phyloP scores from a whole-genome alignment of 2,797 vertebrate genomes.

The Pipistrellus nathusii region DNA sequence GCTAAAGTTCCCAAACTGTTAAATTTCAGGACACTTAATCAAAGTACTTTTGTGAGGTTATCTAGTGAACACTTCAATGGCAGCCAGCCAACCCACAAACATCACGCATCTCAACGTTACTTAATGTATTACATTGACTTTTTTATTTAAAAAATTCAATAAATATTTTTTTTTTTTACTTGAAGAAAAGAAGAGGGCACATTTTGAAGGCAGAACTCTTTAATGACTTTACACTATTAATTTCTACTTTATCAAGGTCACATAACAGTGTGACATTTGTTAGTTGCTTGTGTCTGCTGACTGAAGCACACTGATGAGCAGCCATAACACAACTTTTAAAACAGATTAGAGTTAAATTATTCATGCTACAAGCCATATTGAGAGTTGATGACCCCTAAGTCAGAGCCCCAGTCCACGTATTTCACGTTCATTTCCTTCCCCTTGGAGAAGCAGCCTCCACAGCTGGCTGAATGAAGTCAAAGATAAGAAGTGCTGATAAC shows the following conservation, averaged over 20 bases:
- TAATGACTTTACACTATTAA: conserved; percentile 7
- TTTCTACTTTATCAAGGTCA: conserved; percentile 26
- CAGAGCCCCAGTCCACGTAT: not conserved
- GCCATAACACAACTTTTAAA: not conserved
- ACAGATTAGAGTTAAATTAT: conserved; percentile 47
- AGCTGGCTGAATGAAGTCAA: not conserved
- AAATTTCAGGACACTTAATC: not conserved
- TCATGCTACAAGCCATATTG: not conserved
- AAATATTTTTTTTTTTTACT: not conserved
- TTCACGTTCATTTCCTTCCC: not conserved
- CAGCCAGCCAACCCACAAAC: not conserved
- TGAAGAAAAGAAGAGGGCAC: not conserved
- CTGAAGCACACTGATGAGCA: not conserved
- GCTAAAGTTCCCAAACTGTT: not conserved
- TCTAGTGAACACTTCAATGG: not conserved
- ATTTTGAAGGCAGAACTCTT: not conserved
- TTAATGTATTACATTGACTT: not conserved
- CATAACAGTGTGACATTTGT: not conserved
- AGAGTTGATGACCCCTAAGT: not conserved
- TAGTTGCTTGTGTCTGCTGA: not conserved
- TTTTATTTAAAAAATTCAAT: not conserved
- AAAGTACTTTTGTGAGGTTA: not conserved
- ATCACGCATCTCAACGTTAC: not conserved
- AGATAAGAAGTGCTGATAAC: not conserved
- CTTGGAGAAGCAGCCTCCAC: not conserved